Evolutionary conservation across 2,113 vertebrate genomes (phyloP), one percentile per base, ranked within the genome.

Genomic region (Lynx canadensis): DNA sequence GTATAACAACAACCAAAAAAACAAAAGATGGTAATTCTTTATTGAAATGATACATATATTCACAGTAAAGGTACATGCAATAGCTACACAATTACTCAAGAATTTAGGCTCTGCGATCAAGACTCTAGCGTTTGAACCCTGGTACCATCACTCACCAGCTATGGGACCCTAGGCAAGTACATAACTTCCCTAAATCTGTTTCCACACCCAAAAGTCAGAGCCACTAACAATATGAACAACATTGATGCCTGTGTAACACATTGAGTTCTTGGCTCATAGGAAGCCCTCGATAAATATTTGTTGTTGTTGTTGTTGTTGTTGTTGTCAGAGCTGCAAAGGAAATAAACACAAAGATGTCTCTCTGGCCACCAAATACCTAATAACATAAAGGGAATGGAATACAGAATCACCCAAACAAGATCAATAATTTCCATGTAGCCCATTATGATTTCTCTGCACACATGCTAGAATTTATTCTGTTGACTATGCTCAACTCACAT

Each of bases 401-500:
- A 66, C 3, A 80, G 55, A 95, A 55, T 88, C 66, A 82, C 16
- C 38, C 86, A 96, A 80, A 89, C 1, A 8, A 92, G 66, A 65
- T 27, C 25, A 7, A 71, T 31, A 14, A 48, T 82, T 89, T 97
- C 68, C 31, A 79, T 31, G 81, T 80, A 86, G 36, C 21, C 50
- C 25, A 36, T 52, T 33, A 25, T 38, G 55, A 84, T 63, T 90
- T 93, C 74, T 89, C 60, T 55, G 15, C 38, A 66, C 4, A 18
- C 1, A 15, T 33, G n/a, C 66, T 81, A 87, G 76, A 91, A 78
- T 36, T 79, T 81, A 23, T 83, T 89, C 89, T 97, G 97, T 93
- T 95, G 83, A 93, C 83, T 89, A 57, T 87, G 50, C 71, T 89
- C 45, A 91, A 78, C n/a, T 89, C 78, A 68, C 38, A n/a, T 92